These are phyloP conservation scores for Hypercompe scribonia DNA, from an alignment of 2,888 invertebrate genomes.

Conservation along the genomic window DNA sequence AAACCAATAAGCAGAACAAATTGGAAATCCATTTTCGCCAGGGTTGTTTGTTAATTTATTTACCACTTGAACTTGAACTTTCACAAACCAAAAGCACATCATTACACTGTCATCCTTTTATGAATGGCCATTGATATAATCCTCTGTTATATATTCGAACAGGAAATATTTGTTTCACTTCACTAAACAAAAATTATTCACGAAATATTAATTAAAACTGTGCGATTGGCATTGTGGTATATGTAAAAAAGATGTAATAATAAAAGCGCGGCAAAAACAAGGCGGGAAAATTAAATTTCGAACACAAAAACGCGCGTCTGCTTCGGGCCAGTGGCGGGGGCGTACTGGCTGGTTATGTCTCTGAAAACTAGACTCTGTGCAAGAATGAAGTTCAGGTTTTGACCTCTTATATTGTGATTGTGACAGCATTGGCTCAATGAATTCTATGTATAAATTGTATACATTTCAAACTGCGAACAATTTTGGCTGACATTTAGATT, in stretches of 20 bases:
- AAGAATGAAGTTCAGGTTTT: slow-evolving; percentile 15
- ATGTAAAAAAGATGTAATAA: slow-evolving; percentile 16
- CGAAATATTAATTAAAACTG: not conserved
- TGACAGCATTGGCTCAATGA: slow-evolving; percentile 16
- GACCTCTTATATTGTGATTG: slow-evolving; percentile 14
- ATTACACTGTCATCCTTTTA: slow-evolving; percentile 29
- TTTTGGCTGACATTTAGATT: not conserved
- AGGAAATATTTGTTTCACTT: slow-evolving; percentile 20
- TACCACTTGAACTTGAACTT: slow-evolving; percentile 3
- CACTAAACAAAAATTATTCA: slow-evolving; percentile 9
- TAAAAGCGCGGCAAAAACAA: slow-evolving; percentile 52
- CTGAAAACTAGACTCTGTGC: slow-evolving; percentile 31
- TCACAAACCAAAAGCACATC: slow-evolving; percentile 15
- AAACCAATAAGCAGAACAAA: not conserved
- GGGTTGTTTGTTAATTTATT: not conserved
- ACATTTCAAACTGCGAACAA: not conserved
- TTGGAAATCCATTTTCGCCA: not conserved
- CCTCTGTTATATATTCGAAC: slow-evolving; percentile 7
- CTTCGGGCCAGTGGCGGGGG: slow-evolving; percentile 43
- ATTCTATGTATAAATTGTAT: not conserved
- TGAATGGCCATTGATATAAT: slow-evolving; percentile 34
- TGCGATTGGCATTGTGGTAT: slow-evolving; percentile 4
- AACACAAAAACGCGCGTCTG: slow-evolving; percentile 48
- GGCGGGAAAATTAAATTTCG: slow-evolving; percentile 43
- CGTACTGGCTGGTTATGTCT: slow-evolving; percentile 48